A percentile compares a stretch with the other conserved stretches of the same genome.
These are phyloP conservation scores for Argentina silus DNA, from an alignment of 2,797 vertebrate species.

Conservation along the genomic window DNA sequence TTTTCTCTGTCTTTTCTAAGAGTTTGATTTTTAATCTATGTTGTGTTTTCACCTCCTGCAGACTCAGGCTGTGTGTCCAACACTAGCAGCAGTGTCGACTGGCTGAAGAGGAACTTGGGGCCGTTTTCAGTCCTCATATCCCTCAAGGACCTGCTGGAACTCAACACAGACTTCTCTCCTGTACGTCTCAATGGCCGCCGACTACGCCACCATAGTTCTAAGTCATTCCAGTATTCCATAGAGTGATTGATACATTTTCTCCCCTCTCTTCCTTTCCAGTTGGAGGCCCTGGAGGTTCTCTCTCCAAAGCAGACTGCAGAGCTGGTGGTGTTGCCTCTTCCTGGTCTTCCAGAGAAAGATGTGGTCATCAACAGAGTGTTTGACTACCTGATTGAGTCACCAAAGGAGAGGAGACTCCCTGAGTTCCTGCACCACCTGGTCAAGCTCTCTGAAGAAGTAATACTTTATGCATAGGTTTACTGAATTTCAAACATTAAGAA, in stretches of 20 bases:
- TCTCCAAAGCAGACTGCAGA: conserved; percentile 59
- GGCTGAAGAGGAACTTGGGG: conserved; percentile 44
- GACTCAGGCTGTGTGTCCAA: conserved; percentile 54
- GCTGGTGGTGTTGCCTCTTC: conserved; percentile 53
- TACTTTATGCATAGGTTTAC: neutral
- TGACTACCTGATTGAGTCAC: conserved; percentile 45
- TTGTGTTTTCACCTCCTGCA: no score
- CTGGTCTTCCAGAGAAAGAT: conserved; percentile 40
- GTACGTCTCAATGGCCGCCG: conserved; percentile 44
- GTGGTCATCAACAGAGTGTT: conserved; percentile 62
- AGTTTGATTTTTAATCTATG: no score
- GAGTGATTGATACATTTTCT: no score
- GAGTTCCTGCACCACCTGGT: conserved; percentile 53
- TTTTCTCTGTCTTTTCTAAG: no score
- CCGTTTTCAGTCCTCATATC: conserved; percentile 10
- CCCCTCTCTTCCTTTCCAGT: conserved; percentile 40
- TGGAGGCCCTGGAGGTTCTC: conserved; percentile 60
- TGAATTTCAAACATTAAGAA: neutral
- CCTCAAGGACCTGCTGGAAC: conserved; percentile 48
- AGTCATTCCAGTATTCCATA: no score
- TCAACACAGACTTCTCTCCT: conserved; percentile 66
- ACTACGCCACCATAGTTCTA: neutral
- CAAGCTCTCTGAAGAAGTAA: conserved; percentile 39
- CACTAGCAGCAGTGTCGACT: conserved; percentile 56
- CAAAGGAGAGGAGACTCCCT: conserved; percentile 21